Evolutionary conservation across 2,113 vertebrate genomes (phyloP).

Genomic region (Paracanthobrama guichenoti): DNA sequence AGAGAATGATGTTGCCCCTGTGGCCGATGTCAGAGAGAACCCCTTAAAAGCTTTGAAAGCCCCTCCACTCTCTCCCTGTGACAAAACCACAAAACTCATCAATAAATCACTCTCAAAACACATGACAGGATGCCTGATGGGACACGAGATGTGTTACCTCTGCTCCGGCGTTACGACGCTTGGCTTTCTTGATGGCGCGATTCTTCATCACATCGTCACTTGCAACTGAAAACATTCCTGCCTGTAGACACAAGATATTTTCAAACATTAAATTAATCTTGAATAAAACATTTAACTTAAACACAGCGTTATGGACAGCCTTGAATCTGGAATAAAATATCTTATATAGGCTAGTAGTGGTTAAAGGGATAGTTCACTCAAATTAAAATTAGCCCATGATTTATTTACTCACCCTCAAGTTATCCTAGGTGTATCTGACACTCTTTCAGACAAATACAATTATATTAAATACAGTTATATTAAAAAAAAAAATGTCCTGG

Average conservation of each 20-base stretch:
- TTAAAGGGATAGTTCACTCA: too few relatives aligned
- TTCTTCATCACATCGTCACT: constrained; percentile 92
- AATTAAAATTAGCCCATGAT: too few relatives aligned
- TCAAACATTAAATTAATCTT: background rate
- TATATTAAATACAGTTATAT: too few relatives aligned
- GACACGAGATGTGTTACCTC: constrained; percentile 75
- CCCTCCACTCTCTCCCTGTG: constrained; percentile 80
- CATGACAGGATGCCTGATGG: background rate
- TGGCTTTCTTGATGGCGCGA: constrained; percentile 93
- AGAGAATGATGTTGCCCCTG: constrained; percentile 66
- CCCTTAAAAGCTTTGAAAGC: constrained; percentile 94
- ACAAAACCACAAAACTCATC: constrained; percentile 25
- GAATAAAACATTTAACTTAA: background rate
- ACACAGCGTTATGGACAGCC: too few relatives aligned
- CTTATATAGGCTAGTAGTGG: too few relatives aligned
- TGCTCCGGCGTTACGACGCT: constrained; percentile 78
- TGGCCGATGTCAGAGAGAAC: constrained; percentile 70
- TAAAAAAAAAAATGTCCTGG: too few relatives aligned
- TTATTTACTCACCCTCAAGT: too few relatives aligned
- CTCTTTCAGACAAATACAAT: too few relatives aligned
- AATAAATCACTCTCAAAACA: constrained; percentile 21
- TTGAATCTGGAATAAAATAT: too few relatives aligned
- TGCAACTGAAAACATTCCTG: constrained; percentile 90
- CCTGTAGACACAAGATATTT: constrained; percentile 71
- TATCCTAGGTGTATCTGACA: too few relatives aligned